These are phyloP conservation scores for Monochamus alternatus DNA, from an alignment of 2,888 invertebrate species.

Conservation along the genomic window DNA sequence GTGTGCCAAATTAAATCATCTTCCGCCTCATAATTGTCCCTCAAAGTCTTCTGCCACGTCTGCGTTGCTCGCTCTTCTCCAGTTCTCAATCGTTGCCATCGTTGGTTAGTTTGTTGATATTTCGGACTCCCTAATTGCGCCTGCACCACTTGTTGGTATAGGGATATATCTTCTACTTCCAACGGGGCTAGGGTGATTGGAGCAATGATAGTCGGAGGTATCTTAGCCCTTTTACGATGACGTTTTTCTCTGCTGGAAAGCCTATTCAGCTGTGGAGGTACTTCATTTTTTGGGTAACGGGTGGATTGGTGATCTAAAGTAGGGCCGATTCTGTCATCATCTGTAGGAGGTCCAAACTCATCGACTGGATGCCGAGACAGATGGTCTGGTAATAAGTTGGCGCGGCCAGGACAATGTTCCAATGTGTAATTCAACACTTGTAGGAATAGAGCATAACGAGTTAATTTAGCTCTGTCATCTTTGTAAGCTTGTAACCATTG, in stretches of 20 bases:
- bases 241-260: background rate
- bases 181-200: slow-evolving; percentile 53
- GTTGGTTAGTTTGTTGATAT: background rate
- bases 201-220: slow-evolving; percentile 32
- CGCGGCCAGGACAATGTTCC: slow-evolving; percentile 52
- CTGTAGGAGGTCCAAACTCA: too few species aligned
- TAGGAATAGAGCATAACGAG: slow-evolving; percentile 43
- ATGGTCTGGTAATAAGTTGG: slow-evolving; percentile 49
- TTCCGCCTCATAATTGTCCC: background rate
- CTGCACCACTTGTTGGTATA: slow-evolving; percentile 50
- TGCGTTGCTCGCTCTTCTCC: background rate
- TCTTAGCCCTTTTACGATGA: background rate
- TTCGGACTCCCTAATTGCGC: background rate
- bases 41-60: background rate
- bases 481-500: background rate
- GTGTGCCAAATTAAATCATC: background rate
- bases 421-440: slow-evolving; percentile 49
- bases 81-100: background rate
- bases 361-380: slow-evolving; percentile 42
- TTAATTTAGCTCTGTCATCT: slow-evolving; percentile 42
- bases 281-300: too few species aligned
- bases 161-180: slow-evolving; percentile 51
- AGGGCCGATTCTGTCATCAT: background rate
- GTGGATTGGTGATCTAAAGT: background rate
- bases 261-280: background rate